These are phyloP conservation scores for Ceratosolen fusciceps DNA, from an alignment of 1,140 invertebrate species.

Conservation along the genomic window DNA sequence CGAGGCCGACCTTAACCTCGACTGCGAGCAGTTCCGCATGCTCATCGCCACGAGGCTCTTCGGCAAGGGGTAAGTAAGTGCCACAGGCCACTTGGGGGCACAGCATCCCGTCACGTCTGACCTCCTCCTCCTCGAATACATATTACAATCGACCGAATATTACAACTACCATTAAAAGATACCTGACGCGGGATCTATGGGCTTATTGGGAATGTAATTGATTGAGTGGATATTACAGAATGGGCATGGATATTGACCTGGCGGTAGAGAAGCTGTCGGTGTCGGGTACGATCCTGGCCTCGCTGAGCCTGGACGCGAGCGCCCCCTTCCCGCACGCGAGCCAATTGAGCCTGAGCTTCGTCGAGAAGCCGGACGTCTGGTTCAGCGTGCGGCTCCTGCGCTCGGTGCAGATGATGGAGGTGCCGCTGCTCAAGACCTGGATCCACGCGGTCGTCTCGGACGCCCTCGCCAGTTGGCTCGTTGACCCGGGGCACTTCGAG, in stretches of 20 bases:
- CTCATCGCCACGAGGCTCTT: slow-evolving; percentile 71
- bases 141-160: too few relatives aligned
- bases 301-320: slow-evolving; percentile 70
- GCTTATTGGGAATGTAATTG: too few relatives aligned
- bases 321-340: slow-evolving; percentile 74
- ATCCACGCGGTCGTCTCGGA: slow-evolving; percentile 74
- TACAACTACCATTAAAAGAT: too few relatives aligned
- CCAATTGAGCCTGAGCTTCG: slow-evolving; percentile 71
- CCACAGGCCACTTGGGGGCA: too few relatives aligned
- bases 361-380: slow-evolving; percentile 74
- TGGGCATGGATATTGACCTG: slow-evolving; percentile 70
- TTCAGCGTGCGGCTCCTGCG: slow-evolving; percentile 72
- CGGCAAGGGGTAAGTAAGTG: slow-evolving; percentile 67
- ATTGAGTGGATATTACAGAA: too few relatives aligned
- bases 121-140: too few relatives aligned
- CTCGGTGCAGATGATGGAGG: slow-evolving; percentile 73
- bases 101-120: too few relatives aligned
- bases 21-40: slow-evolving; percentile 74
- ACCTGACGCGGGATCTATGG: too few relatives aligned
- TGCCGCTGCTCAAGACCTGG: slow-evolving; percentile 75
- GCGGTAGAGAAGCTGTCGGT: slow-evolving; percentile 72
- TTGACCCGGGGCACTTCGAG: slow-evolving; percentile 73
- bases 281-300: slow-evolving; percentile 69
- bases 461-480: slow-evolving; percentile 72
- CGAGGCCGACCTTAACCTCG: slow-evolving; percentile 70